Evolutionary conservation across 2,888 invertebrate genomes (phyloP).

Genomic region (Drosophila mettleri): DNA sequence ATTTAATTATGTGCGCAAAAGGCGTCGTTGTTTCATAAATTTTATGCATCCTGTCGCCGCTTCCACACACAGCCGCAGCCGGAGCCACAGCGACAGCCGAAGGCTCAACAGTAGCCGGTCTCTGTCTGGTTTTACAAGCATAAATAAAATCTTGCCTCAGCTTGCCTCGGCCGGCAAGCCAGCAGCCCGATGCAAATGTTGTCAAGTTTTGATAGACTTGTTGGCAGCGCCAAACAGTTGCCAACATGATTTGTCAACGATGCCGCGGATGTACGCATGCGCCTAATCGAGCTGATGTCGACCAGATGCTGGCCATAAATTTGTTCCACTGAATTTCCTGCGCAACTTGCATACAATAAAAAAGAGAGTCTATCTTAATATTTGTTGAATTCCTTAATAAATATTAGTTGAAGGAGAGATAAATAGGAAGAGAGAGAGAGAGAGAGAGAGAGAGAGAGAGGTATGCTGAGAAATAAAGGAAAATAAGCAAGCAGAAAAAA

Average conservation of each 20-base stretch:
- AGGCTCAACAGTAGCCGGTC: conserved; percentile 29
- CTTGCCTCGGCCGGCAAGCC: not conserved
- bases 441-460: not conserved
- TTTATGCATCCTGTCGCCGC: conserved; percentile 74
- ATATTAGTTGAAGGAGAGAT: not conserved
- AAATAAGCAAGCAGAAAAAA: not conserved
- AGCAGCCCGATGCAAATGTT: conserved; percentile 63
- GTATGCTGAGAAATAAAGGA: no score
- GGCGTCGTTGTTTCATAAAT: conserved; percentile 79
- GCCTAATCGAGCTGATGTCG: not conserved
- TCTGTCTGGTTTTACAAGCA: conserved; percentile 30
- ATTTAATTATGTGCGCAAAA: conserved; percentile 78
- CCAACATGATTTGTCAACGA: conserved; percentile 69
- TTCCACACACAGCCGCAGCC: conserved; percentile 10
- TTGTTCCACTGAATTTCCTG: conserved; percentile 6
- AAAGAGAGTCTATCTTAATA: not conserved
- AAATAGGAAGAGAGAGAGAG: not conserved
- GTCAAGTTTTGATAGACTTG: conserved; percentile 73
- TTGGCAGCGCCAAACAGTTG: conserved; percentile 58
- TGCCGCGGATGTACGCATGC: conserved; percentile 26
- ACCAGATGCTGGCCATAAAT: conserved; percentile 4
- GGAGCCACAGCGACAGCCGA: not conserved
- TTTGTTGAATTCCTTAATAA: no score
- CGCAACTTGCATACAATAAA: not conserved
- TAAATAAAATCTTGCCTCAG: conserved; percentile 27